phyloP scores from a whole-genome alignment of 2,888 invertebrate species.

The Eledone cirrhosa region DNA sequence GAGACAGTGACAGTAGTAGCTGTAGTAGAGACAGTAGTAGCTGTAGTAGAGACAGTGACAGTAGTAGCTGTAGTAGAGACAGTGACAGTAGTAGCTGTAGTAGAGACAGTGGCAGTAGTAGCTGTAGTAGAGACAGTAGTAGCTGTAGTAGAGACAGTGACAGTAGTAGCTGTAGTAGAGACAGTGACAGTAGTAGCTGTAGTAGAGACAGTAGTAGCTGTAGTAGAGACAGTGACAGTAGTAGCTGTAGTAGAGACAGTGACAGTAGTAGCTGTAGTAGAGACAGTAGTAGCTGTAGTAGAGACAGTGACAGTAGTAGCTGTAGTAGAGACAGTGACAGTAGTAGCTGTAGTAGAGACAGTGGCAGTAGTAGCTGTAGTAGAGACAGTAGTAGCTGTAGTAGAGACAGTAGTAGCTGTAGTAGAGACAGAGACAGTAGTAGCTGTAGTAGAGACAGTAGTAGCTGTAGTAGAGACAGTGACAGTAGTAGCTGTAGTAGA shows the following conservation, averaged over 20 bases:
- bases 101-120: no score
- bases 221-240: no score
- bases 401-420: background rate
- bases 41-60: background rate
- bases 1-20: conserved; percentile 10
- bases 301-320: background rate
- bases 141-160: no score
- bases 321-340: background rate
- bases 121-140: background rate
- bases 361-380: conserved; percentile 16
- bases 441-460: conserved; percentile 9
- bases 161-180: no score
- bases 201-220: no score
- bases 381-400: conserved; percentile 8
- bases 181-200: no score
- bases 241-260: no score
- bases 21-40: conserved; percentile 19
- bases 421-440: background rate
- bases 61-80: conserved; percentile 9
- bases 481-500: conserved; percentile 4
- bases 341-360: no score
- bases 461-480: conserved; percentile 7
- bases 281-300: background rate
- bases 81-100: conserved; percentile 19
- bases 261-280: background rate